phyloP scores from a whole-genome alignment of 2,113 vertebrate genomes.

The Oryzias melastigma region DNA sequence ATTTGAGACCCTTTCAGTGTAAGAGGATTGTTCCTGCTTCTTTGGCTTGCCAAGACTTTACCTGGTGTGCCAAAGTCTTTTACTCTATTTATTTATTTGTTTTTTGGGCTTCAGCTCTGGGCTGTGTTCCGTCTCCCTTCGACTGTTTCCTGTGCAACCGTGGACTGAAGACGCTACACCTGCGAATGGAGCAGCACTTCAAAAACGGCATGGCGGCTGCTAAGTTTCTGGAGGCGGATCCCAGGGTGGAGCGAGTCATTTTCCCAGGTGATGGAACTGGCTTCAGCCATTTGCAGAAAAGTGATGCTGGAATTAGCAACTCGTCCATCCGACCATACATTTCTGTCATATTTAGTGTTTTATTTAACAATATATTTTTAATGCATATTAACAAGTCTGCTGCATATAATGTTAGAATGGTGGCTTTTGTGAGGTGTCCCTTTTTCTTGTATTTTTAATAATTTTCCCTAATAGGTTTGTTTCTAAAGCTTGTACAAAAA shows the following conservation, averaged over 20 bases:
- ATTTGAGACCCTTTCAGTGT: conserved; percentile 11
- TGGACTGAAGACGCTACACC: conserved; percentile 88
- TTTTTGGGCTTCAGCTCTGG: conserved; percentile 76
- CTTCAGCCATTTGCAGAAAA: background rate
- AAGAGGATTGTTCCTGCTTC: conserved; percentile 10
- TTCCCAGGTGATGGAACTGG: conserved; percentile 80
- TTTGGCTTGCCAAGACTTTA: conserved; percentile 13
- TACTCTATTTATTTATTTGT: background rate
- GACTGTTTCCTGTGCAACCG: conserved; percentile 91
- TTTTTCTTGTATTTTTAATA: no score
- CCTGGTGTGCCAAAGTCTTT: background rate
- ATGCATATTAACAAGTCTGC: no score
- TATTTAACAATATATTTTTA: no score
- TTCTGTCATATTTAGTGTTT: no score
- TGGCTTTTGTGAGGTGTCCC: no score
- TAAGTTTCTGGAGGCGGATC: conserved; percentile 81
- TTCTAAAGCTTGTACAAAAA: no score
- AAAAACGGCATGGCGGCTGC: conserved; percentile 82
- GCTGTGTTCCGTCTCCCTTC: conserved; percentile 88
- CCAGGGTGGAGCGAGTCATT: conserved; percentile 84
- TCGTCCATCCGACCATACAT: background rate
- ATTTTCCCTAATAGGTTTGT: no score
- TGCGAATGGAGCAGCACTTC: conserved; percentile 93
- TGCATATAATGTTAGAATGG: no score
- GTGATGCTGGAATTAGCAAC: background rate